These are phyloP conservation scores for Prenolepis imparis DNA, from an alignment of 2,888 invertebrate genomes.

Conservation along the genomic window DNA sequence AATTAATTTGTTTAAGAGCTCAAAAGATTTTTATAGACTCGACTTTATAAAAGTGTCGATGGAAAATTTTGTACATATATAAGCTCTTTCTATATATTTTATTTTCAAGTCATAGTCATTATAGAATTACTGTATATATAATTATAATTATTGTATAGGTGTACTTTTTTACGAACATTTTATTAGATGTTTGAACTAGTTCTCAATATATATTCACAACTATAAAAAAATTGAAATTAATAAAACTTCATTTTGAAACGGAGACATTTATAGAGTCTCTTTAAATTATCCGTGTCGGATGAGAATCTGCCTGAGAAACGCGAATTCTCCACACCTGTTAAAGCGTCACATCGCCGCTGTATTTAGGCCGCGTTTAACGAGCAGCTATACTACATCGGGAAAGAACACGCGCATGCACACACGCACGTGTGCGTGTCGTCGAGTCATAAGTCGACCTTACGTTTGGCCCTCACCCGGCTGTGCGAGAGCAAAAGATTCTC, in stretches of 20 bases:
- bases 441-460: conserved; percentile 74
- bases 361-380: conserved; percentile 49
- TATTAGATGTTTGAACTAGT: not conserved
- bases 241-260: not conserved
- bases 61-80: not conserved
- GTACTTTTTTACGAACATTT: not conserved
- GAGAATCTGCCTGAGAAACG: conserved; percentile 23
- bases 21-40: not conserved
- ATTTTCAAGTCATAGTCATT: not conserved
- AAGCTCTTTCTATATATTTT: not conserved
- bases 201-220: not conserved
- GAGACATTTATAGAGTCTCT: not conserved
- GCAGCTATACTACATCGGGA: conserved; percentile 11
- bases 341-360: conserved; percentile 31
- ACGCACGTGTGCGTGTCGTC: conserved; percentile 40
- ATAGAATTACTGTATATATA: too few relatives aligned
- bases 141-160: not conserved
- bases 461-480: conserved; percentile 68
- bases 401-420: not conserved
- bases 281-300: conserved; percentile 2
- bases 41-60: not conserved
- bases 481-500: conserved; percentile 76
- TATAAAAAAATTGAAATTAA: not conserved
- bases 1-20: not conserved
- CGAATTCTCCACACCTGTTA: conserved; percentile 55